A percentile compares a stretch with the other conserved stretches of the same genome.
Evolutionary conservation across 2,888 invertebrate species (phyloP).

Genomic region (Acronicta aceris): DNA sequence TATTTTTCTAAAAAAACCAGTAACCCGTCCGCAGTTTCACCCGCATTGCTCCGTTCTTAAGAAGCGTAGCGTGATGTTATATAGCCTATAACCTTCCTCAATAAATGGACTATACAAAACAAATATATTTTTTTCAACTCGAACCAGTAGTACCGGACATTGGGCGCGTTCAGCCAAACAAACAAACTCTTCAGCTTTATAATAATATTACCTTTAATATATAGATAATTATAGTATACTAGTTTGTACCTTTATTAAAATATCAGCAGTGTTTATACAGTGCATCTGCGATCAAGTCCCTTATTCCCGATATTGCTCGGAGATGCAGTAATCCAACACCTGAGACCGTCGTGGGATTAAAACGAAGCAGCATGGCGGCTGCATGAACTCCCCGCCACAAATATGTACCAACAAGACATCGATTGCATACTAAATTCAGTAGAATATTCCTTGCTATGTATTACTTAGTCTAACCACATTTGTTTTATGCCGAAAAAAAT

Average conservation of each 20-base stretch:
- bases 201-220: too few species aligned
- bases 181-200: too few species aligned
- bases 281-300: constrained; percentile 44
- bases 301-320: constrained; percentile 52
- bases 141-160: too few species aligned
- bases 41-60: too few species aligned
- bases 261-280: constrained; percentile 15
- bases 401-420: constrained; percentile 35
- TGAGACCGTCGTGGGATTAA: constrained; percentile 61
- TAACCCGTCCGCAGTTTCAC: too few species aligned
- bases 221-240: too few species aligned
- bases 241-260: constrained; percentile 45
- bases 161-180: too few species aligned
- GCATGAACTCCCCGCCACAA: constrained; percentile 47
- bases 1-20: too few species aligned
- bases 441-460: constrained; percentile 12
- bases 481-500: neutral
- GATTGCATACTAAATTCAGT: constrained; percentile 39
- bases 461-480: neutral
- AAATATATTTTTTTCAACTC: too few species aligned
- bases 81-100: too few species aligned
- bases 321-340: constrained; percentile 66
- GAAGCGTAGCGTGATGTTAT: too few species aligned
- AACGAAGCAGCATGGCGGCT: constrained; percentile 47
- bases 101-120: too few species aligned